These are phyloP conservation scores for Molossus molossus DNA, from an alignment of 2,797 vertebrate species.

Conservation along the genomic window DNA sequence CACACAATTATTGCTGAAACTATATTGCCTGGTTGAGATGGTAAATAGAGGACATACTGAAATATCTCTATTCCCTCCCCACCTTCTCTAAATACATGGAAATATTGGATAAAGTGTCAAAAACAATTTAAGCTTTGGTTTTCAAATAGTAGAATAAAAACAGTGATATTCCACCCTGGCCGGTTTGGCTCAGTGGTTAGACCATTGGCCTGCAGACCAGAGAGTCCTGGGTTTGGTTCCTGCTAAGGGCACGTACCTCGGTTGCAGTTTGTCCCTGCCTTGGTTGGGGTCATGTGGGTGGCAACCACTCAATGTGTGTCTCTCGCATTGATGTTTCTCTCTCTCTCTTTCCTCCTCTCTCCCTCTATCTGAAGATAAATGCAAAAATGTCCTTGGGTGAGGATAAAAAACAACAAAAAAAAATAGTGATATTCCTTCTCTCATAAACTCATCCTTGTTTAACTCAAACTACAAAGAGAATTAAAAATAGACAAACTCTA, in stretches of 20 bases:
- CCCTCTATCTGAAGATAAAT: no score
- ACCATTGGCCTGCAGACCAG: no score
- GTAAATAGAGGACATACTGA: background rate
- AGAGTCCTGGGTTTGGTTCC: no score
- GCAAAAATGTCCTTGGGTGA: no score
- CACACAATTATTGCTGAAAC: background rate
- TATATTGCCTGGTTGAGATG: conserved; percentile 18
- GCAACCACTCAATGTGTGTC: no score
- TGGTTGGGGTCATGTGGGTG: no score
- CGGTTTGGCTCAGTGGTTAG: no score
- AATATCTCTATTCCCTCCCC: background rate
- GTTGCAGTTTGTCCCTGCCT: no score
- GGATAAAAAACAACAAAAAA: background rate
- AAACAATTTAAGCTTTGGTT: conserved; percentile 24
- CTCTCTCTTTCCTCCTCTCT: no score
- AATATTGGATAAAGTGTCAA: conserved; percentile 32
- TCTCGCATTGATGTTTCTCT: no score
- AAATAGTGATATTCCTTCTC: background rate
- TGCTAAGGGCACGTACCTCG: no score
- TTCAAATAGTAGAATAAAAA: conserved; percentile 64
- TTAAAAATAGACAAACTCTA: conserved; percentile 46
- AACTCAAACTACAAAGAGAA: conserved; percentile 52
- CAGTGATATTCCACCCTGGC: background rate
- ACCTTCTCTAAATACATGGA: background rate
- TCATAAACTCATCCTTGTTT: conserved; percentile 32